phyloP scores from a whole-genome alignment of 2,113 vertebrate species.

The Puffinus mauretanicus region DNA sequence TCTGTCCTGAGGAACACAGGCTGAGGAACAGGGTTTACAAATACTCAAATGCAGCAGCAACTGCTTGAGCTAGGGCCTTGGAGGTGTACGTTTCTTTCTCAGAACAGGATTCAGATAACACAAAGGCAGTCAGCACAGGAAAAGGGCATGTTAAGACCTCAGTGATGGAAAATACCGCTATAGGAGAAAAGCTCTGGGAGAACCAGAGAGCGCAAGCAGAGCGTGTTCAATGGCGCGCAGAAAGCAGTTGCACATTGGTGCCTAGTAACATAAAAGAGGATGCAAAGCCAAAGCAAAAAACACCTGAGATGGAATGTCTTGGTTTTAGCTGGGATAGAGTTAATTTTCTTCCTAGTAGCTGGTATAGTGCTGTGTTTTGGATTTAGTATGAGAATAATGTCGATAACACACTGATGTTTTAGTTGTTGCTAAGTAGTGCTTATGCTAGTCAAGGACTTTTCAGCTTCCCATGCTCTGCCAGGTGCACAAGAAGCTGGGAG shows the following conservation, averaged over 20 bases:
- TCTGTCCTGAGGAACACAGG: not conserved
- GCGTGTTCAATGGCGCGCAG: rapidly evolving
- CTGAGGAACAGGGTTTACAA: not conserved
- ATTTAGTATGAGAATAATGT: no score
- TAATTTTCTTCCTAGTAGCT: no score
- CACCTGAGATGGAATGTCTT: not conserved
- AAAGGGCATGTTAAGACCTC: not conserved
- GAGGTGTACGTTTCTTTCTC: not conserved
- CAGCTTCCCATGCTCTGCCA: no score
- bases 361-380: no score
- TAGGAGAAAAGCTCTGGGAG: not conserved
- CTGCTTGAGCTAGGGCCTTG: not conserved
- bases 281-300: not conserved
- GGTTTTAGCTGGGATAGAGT: no score
- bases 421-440: no score
- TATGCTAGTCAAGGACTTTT: no score
- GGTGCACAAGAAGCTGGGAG: no score
- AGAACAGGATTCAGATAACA: rapidly evolving
- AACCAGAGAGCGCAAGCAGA: rapidly evolving
- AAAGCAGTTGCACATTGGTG: not conserved
- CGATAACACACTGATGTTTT: no score
- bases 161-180: rapidly evolving
- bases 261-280: rapidly evolving
- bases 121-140: no score
- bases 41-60: not conserved